A percentile compares a stretch with the other conserved stretches of the same genome.
These are phyloP conservation scores for Pseudolaguvia tuberculata DNA, from an alignment of 2,113 vertebrate species.

Conservation along the genomic window DNA sequence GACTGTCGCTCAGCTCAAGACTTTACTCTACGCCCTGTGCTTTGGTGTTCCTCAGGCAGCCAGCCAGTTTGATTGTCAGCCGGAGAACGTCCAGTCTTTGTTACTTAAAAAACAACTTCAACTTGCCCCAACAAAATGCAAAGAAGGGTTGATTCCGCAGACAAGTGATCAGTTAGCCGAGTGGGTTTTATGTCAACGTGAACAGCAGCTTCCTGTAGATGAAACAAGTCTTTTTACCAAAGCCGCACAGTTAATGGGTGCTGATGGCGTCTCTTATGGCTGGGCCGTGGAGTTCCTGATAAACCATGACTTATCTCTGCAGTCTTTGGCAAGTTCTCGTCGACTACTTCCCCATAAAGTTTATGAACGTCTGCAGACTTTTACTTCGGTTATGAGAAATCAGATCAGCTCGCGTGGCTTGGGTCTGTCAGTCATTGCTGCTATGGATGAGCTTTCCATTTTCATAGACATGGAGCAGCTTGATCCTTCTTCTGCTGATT, in stretches of 20 bases:
- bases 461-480: constrained; percentile 72
- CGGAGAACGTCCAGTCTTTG: constrained; percentile 68
- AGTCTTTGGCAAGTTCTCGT: constrained; percentile 62
- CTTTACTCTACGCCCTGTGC: constrained; percentile 74
- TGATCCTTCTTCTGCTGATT: constrained; percentile 44
- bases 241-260: constrained; percentile 66
- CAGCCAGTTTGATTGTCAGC: constrained; percentile 65
- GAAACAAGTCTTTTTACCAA: constrained; percentile 77
- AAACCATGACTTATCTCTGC: constrained; percentile 68
- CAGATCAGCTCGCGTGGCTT: constrained; percentile 69
- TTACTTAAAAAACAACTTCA: constrained; percentile 51
- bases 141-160: constrained; percentile 39
- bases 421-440: constrained; percentile 66
- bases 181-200: constrained; percentile 76
- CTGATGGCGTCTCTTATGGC: constrained; percentile 69
- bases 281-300: constrained; percentile 81
- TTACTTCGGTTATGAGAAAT: constrained; percentile 71
- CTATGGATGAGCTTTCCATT: constrained; percentile 75
- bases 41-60: constrained; percentile 72
- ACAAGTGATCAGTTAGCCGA: constrained; percentile 74
- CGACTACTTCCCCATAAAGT: constrained; percentile 64
- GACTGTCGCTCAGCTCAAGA: constrained; percentile 66
- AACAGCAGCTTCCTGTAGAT: constrained; percentile 77
- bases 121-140: constrained; percentile 58
- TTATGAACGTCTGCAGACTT: constrained; percentile 64